Percentiles rank a stretch among this genome's conserved stretches.
phyloP scores from a whole-genome alignment of 2,888 invertebrate genomes.

The Drosophila suboccidentalis region DNA sequence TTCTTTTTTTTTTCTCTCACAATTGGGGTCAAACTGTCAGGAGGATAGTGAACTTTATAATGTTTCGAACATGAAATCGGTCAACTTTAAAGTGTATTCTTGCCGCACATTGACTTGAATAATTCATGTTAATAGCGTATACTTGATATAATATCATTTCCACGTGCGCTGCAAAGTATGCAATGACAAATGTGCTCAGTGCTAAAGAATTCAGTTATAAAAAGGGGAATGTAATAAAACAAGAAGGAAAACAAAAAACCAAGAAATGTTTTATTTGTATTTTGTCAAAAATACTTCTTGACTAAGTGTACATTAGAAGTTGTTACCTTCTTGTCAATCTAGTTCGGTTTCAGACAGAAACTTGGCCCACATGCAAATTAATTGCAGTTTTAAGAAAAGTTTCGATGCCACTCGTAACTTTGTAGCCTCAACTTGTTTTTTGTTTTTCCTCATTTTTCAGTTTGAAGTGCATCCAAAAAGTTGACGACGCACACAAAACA shows the following conservation, averaged over 20 bases:
- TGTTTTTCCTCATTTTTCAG: constrained; percentile 24
- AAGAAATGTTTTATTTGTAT: background rate
- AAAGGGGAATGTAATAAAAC: too few relatives aligned
- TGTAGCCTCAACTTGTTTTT: constrained; percentile 21
- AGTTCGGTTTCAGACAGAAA: background rate
- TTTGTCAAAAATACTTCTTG: background rate
- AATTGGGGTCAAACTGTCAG: constrained; percentile 75
- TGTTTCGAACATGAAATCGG: constrained; percentile 48
- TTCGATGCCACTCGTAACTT: constrained; percentile 21
- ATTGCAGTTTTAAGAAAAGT: constrained; percentile 46
- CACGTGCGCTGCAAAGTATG: constrained; percentile 29
- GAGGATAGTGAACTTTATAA: constrained; percentile 77
- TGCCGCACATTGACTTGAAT: background rate
- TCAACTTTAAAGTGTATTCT: constrained; percentile 59
- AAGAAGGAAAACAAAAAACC: too few relatives aligned
- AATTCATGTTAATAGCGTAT: background rate
- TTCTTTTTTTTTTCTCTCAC: constrained; percentile 27
- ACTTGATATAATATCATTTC: background rate
- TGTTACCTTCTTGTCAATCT: constrained; percentile 3
- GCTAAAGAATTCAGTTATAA: background rate
- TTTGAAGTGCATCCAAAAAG: constrained; percentile 50
- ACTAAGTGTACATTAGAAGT: background rate
- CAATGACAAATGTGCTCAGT: constrained; percentile 5
- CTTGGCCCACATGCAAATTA: constrained; percentile 50
- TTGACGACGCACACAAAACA: constrained; percentile 21